phyloP scores from a whole-genome alignment of 2,113 vertebrate genomes.

The Uria aalge region DNA sequence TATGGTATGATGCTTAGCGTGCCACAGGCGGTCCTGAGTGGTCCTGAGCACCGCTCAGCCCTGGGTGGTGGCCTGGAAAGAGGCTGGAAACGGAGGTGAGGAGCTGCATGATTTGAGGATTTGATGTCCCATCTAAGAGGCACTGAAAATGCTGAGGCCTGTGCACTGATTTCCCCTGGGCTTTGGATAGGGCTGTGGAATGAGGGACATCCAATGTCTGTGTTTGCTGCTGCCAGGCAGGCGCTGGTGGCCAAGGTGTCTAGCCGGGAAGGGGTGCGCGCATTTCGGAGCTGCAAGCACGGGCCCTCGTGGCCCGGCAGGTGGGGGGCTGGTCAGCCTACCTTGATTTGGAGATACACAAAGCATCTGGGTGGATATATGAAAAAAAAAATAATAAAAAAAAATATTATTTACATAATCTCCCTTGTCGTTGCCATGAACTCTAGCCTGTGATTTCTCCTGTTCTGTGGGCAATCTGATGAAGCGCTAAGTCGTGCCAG shows the following conservation, averaged over 20 bases:
- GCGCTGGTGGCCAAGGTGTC: not conserved
- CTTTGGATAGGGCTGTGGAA: not conserved
- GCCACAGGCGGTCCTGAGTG: not conserved
- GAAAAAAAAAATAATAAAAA: rapidly evolving
- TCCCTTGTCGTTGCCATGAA: not conserved
- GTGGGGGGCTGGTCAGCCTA: not conserved
- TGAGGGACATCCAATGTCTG: rapidly evolving
- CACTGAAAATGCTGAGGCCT: not conserved
- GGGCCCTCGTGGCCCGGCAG: rapidly evolving
- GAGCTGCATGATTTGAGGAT: not conserved
- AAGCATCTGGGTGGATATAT: not conserved
- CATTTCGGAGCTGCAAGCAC: not conserved
- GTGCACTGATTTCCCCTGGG: not conserved
- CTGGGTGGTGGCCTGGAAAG: not conserved
- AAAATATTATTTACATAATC: not conserved
- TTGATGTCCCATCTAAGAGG: not conserved
- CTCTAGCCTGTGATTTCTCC: not conserved
- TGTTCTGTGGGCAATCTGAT: not conserved
- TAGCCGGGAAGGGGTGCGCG: rapidly evolving
- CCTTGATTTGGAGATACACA: not conserved
- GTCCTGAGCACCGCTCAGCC: not conserved
- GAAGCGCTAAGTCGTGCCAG: not conserved
- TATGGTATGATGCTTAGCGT: not conserved
- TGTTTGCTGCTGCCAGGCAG: not conserved
- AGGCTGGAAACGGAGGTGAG: not conserved